Percentiles rank a stretch among this genome's conserved stretches.
These are phyloP conservation scores for Nannoperca australis DNA, from an alignment of 2,797 vertebrate species.

Conservation along the genomic window DNA sequence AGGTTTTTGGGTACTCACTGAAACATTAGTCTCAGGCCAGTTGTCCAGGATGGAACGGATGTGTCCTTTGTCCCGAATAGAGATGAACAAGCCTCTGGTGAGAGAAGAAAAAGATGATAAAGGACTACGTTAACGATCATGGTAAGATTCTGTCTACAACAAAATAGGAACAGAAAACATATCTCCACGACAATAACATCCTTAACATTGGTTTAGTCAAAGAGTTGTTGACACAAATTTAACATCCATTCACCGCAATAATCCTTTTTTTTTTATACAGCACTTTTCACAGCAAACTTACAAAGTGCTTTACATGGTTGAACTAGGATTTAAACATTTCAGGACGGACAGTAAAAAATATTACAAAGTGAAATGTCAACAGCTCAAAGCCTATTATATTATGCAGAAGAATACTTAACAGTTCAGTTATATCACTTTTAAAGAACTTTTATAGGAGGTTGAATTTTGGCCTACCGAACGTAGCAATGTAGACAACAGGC, in stretches of 20 bases:
- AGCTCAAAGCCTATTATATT: background rate
- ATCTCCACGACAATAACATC: background rate
- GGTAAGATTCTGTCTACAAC: background rate
- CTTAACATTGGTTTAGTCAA: background rate
- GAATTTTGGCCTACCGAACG: background rate
- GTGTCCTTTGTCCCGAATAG: slow-evolving; percentile 95
- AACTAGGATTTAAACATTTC: too few species aligned
- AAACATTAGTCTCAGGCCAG: slow-evolving; percentile 95
- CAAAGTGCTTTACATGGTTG: too few species aligned
- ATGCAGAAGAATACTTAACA: background rate
- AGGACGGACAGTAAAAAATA: too few species aligned
- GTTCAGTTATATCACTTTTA: slow-evolving; percentile 6
- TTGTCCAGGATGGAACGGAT: slow-evolving; percentile 95
- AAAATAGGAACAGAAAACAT: slow-evolving; percentile 2
- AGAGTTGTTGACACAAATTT: background rate
- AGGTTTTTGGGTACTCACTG: slow-evolving; percentile 82
- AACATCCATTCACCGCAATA: background rate
- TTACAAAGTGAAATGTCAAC: too few species aligned
- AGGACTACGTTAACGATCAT: background rate
- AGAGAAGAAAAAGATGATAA: slow-evolving; percentile 34
- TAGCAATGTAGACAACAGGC: background rate
- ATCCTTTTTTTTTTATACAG: too few species aligned
- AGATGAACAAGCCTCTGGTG: slow-evolving; percentile 95
- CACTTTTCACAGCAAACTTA: too few species aligned
- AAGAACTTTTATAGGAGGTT: background rate